Evolutionary conservation across 2,113 vertebrate species (phyloP).

Genomic region (Delphinapterus leucas): DNA sequence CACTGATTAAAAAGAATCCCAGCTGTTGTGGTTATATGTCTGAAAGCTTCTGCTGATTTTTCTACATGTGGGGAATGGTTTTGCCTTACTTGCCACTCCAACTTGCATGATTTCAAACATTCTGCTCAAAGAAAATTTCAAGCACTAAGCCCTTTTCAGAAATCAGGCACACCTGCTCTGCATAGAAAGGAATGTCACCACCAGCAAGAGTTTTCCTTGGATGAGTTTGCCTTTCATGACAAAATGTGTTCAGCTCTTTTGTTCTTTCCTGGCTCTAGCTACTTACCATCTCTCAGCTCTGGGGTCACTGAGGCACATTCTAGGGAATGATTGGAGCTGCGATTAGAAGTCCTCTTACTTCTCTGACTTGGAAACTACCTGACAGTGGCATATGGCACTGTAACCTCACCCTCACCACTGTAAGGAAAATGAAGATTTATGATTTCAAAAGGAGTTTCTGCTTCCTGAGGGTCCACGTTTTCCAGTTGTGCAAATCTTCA

Average conservation of each 20-base stretch:
- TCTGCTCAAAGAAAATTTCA: conserved; percentile 57
- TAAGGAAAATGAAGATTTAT: no score
- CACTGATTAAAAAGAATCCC: conserved; percentile 29
- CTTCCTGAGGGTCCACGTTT: not conserved
- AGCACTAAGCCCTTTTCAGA: conserved; percentile 21
- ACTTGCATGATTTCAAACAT: conserved; percentile 46
- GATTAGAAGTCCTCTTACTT: no score
- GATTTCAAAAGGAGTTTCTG: not conserved
- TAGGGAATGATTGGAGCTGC: accelerated
- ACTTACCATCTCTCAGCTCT: accelerated
- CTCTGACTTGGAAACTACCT: not conserved
- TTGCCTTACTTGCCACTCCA: conserved; percentile 48
- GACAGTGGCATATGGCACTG: accelerated
- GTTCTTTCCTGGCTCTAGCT: not conserved
- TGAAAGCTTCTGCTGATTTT: conserved; percentile 60
- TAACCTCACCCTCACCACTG: not conserved
- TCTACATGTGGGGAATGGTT: conserved; percentile 33
- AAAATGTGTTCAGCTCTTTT: no score
- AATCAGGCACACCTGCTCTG: not conserved
- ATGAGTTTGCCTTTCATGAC: not conserved
- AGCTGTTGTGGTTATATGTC: conserved; percentile 36
- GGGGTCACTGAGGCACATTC: no score
- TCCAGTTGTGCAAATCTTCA: accelerated
- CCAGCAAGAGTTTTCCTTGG: not conserved
- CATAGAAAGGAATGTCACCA: not conserved